phyloP scores from a whole-genome alignment of 2,113 vertebrate genomes.

The Notarius quadriscutis region DNA sequence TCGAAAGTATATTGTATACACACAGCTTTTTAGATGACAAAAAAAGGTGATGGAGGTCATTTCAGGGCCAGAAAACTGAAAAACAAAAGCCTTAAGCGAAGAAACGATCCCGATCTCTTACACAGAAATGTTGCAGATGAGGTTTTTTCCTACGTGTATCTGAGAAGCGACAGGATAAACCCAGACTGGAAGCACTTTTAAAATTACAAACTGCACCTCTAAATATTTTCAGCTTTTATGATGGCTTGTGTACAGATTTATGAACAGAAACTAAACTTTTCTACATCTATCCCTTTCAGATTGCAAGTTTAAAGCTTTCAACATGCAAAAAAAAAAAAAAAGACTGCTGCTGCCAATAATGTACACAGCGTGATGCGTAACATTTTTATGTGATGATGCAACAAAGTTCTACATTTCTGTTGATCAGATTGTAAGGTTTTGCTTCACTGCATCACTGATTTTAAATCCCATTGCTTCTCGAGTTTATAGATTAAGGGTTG shows the following conservation, averaged over 20 bases:
- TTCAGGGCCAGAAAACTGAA: not conserved
- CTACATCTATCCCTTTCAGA: not conserved
- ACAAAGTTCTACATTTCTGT: not conserved
- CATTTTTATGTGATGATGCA: not conserved
- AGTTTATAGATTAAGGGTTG: not conserved
- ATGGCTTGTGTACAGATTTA: not conserved
- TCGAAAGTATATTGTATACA: not conserved
- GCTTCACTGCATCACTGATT: not conserved
- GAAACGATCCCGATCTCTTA: not conserved
- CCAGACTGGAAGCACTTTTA: not conserved
- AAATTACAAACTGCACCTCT: slow-evolving; percentile 2
- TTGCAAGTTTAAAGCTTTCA: not conserved
- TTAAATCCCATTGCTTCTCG: not conserved
- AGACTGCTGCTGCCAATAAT: not conserved
- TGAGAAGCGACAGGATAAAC: not conserved
- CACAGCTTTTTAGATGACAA: not conserved
- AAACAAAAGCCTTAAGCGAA: not conserved
- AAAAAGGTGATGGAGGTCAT: not conserved
- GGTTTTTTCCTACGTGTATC: not conserved
- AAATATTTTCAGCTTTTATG: not conserved
- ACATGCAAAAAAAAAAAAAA: not conserved
- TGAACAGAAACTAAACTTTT: not conserved
- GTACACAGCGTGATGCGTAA: too few species aligned
- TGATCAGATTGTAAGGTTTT: not conserved
- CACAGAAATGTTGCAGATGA: not conserved